These are phyloP conservation scores for Panulirus ornatus DNA, from an alignment of 1,140 invertebrate genomes.

Conservation along the genomic window DNA sequence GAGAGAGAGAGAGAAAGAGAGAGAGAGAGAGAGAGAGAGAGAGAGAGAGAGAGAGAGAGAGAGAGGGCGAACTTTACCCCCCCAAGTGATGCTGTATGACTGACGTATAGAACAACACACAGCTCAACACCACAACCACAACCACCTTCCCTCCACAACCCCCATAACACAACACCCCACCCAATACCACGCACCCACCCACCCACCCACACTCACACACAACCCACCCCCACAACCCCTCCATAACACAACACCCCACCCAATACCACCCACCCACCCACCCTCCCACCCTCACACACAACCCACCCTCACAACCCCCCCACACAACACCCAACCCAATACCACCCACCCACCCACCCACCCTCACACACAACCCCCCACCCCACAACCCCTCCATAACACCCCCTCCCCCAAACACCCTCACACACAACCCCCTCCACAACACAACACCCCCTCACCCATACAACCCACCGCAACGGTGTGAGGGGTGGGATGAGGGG, in stretches of 20 bases:
- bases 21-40: too few species aligned
- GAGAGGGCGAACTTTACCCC: neutral
- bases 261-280: neutral
- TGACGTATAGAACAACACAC: too few species aligned
- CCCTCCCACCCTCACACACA: neutral
- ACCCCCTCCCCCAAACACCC: neutral
- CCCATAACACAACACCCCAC: neutral
- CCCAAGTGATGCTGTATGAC: neutral
- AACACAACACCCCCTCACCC: neutral
- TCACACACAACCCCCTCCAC: neutral
- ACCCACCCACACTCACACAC: neutral
- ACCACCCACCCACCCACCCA: neutral
- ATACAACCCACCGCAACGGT: neutral
- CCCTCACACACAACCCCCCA: neutral
- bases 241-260: neutral
- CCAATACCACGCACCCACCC: neutral
- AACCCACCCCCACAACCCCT: neutral
- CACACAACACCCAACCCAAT: neutral
- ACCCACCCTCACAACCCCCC: neutral
- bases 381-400: neutral
- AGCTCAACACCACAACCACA: neutral
- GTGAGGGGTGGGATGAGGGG: too few species aligned
- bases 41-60: slow-evolving; percentile 17
- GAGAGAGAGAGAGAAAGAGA: too few species aligned
- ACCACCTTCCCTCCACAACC: neutral